phyloP scores from a whole-genome alignment of 2,888 invertebrate species.

The Lymantria monacha region DNA sequence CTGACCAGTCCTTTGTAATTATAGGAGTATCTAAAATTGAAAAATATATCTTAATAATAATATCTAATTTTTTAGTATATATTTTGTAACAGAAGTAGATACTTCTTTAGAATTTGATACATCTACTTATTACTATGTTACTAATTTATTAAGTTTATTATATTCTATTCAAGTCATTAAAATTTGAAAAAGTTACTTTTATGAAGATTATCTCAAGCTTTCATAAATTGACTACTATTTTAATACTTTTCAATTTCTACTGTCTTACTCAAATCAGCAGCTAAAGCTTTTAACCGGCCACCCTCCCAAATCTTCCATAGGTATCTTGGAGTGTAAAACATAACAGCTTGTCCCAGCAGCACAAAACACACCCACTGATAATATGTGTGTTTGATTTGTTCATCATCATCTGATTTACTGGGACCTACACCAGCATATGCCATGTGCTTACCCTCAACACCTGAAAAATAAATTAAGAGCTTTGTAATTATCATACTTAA shows the following conservation, averaged over 20 bases:
- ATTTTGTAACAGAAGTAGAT: no score
- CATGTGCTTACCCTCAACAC: slow-evolving; percentile 72
- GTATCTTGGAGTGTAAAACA: slow-evolving; percentile 87
- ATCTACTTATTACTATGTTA: no score
- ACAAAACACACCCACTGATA: slow-evolving; percentile 89
- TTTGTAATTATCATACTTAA: neutral
- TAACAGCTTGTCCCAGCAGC: slow-evolving; percentile 84
- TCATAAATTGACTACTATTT: no score
- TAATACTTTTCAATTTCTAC: no score
- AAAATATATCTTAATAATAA: neutral
- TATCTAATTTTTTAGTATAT: no score
- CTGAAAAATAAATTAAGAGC: slow-evolving; percentile 37
- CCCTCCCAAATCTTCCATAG: slow-evolving; percentile 89
- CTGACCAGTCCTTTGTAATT: slow-evolving; percentile 80
- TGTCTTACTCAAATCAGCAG: slow-evolving; percentile 79
- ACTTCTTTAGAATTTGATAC: neutral
- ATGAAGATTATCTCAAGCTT: no score
- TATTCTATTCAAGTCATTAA: no score
- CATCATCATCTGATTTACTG: slow-evolving; percentile 60
- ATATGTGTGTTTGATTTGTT: slow-evolving; percentile 82
- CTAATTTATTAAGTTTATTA: no score
- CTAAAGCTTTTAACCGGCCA: slow-evolving; percentile 82
- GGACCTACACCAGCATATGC: slow-evolving; percentile 80
- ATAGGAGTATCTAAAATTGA: slow-evolving; percentile 75
- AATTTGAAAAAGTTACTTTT: no score